Conservation (phyloP, 2,888 invertebrate species). For the Lasioglossum pauxillum region DNA sequence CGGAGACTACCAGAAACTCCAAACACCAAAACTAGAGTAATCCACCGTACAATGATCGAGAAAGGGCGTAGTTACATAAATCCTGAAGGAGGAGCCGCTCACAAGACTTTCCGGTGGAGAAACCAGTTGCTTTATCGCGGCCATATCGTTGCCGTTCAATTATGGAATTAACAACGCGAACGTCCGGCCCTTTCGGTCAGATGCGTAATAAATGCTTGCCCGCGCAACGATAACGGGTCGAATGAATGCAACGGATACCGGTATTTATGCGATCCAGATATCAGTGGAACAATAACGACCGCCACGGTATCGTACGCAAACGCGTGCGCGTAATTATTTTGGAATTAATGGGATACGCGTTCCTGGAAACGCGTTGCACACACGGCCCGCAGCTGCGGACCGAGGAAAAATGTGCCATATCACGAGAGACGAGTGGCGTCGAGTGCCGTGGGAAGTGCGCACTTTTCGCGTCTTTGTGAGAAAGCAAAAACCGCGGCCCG, state of each 20-base stretch:
- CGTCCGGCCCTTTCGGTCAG: slow-evolving; percentile 66
- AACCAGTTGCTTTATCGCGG: slow-evolving; percentile 41
- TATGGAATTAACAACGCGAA: slow-evolving; percentile 73
- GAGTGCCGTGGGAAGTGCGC: background rate
- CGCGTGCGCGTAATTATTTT: slow-evolving; percentile 72
- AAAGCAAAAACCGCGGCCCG: background rate
- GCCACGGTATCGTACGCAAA: slow-evolving; percentile 61
- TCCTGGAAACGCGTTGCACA: slow-evolving; percentile 55
- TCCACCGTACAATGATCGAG: background rate
- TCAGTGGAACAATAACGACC: slow-evolving; percentile 73
- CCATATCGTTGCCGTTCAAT: slow-evolving; percentile 67
- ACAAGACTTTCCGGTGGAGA: background rate
- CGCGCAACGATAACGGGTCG: slow-evolving; percentile 70
- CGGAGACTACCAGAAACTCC: background rate
- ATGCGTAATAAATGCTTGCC: slow-evolving; percentile 68
- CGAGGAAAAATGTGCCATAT: background rate
- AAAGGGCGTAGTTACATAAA: background rate
- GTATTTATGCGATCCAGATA: slow-evolving; percentile 75
- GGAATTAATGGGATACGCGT: slow-evolving; percentile 66
- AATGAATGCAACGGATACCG: slow-evolving; percentile 75
- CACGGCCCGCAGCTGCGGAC: background rate
- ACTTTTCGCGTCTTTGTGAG: background rate
- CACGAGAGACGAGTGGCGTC: background rate
- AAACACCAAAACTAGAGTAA: background rate
- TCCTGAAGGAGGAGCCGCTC: background rate